Conservation (phyloP, 2,797 vertebrate species). For the Rhynchonycteris naso region DNA sequence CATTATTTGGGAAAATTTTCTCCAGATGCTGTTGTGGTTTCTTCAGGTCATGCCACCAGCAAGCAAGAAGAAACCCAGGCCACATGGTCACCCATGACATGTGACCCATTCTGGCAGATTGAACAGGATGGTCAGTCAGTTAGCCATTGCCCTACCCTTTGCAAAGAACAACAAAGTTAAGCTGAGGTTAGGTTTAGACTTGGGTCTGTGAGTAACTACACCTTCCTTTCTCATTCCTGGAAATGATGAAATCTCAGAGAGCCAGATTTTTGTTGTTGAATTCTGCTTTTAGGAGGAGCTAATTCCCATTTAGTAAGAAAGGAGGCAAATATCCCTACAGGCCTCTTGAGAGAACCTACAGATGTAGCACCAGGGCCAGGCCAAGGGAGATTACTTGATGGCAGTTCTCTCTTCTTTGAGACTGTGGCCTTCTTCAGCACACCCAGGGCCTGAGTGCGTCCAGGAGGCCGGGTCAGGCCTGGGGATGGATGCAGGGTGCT, state of each 20-base stretch:
- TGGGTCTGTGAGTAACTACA: rapidly evolving
- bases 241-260: neutral
- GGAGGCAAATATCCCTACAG: neutral
- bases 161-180: rapidly evolving
- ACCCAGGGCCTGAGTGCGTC: neutral
- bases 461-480: neutral
- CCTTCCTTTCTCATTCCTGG: neutral
- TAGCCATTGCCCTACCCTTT: too few species aligned
- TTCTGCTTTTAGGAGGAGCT: neutral
- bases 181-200: too few species aligned
- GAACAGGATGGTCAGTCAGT: rapidly evolving
- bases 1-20: neutral
- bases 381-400: neutral
- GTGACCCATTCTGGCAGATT: neutral
- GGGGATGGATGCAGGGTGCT: rapidly evolving
- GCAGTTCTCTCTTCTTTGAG: rapidly evolving
- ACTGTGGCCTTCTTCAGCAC: rapidly evolving
- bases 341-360: neutral
- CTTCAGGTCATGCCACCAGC: neutral
- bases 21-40: too few species aligned
- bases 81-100: neutral
- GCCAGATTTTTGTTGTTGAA: too few species aligned
- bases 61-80: neutral
- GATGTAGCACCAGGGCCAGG: neutral
- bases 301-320: neutral